Evolutionary conservation across 2,888 invertebrate species (phyloP), one percentile per base, ranked within the genome.

Genomic region (Hylaea fasciaria): DNA sequence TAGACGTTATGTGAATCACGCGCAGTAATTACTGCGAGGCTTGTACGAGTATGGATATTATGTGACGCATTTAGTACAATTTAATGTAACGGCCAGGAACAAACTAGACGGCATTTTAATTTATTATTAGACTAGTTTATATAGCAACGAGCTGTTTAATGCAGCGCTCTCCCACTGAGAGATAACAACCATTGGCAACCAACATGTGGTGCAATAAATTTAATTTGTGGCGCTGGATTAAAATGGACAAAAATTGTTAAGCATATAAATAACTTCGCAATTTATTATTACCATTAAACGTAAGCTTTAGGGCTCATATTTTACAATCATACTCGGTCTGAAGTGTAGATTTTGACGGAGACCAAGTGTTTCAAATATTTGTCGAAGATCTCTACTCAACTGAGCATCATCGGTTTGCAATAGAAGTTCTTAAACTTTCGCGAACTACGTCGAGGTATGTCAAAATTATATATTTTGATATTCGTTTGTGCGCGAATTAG

Each of bases 141-240:
- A 76, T 73, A 74, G 67, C 65, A 61, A 64, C 65, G 55, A 61
- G 54, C 32, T 60, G 47, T 62, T 57, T 71, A 68, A 74, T 78
- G 71, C 75, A 76, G 66, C 74, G 78, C 78, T 86, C 89, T 88
- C 90, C 90, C 88, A 82, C 87, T 69, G 76, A 80, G 87, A 77
- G 73, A 79, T 77, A 80, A 32, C 22, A 22, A 71, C 75, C 71
- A 74, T 78, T 73, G 65, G 37, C 69, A 76, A 74, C 69, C 69
- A 76, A 74, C 69, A 66, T 65, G 63, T 69, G 65, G 50, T 62
- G 57, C 49, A 46, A 44, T 63, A 46, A 44, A 51, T 63, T 52
- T 65, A 62, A 56, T 51, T 62, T 56, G 46, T 32, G 44, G 39
- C 48, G 40, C 35, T 49, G 16, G 44, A 52, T 57, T 52, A 41